Evolutionary conservation across 2,888 invertebrate species (phyloP), one percentile per base, ranked within the genome.

Genomic region (Octonoba sinensis): DNA sequence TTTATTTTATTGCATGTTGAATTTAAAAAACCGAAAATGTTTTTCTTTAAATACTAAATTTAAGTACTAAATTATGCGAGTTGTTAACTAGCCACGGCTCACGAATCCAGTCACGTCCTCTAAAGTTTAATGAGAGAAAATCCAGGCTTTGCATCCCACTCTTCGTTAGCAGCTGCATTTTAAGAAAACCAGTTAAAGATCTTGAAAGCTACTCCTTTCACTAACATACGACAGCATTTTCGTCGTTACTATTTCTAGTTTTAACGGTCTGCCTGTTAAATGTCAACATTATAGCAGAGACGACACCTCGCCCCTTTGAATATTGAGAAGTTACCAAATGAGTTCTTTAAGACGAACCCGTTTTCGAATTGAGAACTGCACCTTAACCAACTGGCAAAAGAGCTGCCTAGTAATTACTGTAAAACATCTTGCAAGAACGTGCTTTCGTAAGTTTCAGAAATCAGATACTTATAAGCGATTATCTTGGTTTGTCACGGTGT

Each of bases 241-340:
- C 44, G 27, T 44, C 66, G 59, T 78, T 72, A 64, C 76, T 36
- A 67, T 27, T 69, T 65, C 49, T 51, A 74, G 57, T 75, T 75
- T 66, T 57, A 65, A 67, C 27, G 44, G 66, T 11, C 18, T 54
- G 62, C 27, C 46, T 16, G 54, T 62, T 67, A 76, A 76, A 76
- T 69, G 75, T 76, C 56, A 64, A 76, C 69, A 76, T 76, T 64
- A 64, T 56, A 27, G 54, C 47, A 22, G 18, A 44, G 62, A 47
- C 54, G 64, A 70, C 62, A 70, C 62, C 22, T 18, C 60, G 56
- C 54, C 22, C 69, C 51, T 69, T 62, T 54, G 76, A 69, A 76
- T 76, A 76, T 76, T 76, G 76, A 69, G 70, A 76, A 76, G 76
- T 76, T 69, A 46, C 44, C 47, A 76, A 76, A 76, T 62, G 36